Percentiles rank a stretch among this genome's conserved stretches.
phyloP scores from a whole-genome alignment of 2,797 vertebrate genomes.

The Sebastolobus alascanus region DNA sequence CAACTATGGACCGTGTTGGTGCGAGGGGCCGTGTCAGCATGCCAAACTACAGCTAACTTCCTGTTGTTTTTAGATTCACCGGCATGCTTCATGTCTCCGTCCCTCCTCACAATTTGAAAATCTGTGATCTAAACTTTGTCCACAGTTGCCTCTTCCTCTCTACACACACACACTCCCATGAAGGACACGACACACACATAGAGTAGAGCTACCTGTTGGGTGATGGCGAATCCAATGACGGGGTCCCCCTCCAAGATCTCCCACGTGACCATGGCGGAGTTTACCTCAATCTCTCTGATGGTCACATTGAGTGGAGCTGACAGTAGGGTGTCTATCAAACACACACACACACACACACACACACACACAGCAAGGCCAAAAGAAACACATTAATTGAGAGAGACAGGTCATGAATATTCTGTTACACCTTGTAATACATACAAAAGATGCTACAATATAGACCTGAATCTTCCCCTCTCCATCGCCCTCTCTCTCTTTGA shows the following conservation, averaged over 20 bases:
- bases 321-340: conserved; percentile 89
- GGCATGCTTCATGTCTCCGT: neutral
- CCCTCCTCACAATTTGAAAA: neutral
- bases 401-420: conserved; percentile 49
- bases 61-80: neutral
- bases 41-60: neutral
- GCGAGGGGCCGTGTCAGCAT: neutral
- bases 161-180: neutral
- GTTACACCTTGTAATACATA: conserved; percentile 26
- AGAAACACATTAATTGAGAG: conserved; percentile 30
- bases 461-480: conserved; percentile 2
- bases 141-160: neutral
- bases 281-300: conserved; percentile 93
- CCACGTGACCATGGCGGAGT: conserved; percentile 96
- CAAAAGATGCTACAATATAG: conserved; percentile 6
- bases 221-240: conserved; percentile 96
- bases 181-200: neutral
- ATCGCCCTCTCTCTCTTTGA: conserved; percentile 30
- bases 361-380: conserved; percentile 25
- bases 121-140: neutral
- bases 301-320: conserved; percentile 97
- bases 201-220: conserved; percentile 90
- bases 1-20: neutral
- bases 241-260: conserved; percentile 95
- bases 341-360: conserved; percentile 48